A percentile compares a stretch with the other conserved stretches of the same genome.
These are phyloP conservation scores for Catharus bicknelli DNA, from an alignment of 2,113 vertebrate genomes.

Conservation along the genomic window DNA sequence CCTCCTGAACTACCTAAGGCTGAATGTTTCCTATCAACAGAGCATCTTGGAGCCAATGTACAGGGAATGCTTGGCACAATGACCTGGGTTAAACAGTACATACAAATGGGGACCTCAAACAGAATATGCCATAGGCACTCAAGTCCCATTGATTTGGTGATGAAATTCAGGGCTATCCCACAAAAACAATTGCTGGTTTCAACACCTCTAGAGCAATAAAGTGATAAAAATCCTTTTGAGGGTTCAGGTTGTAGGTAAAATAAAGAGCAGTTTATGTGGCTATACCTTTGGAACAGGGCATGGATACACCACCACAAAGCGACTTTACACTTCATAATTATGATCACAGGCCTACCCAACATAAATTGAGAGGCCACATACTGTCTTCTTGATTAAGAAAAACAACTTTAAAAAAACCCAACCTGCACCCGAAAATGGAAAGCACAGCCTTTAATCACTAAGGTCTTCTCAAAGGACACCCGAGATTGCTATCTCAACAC, in stretches of 20 bases:
- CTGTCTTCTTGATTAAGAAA: not conserved
- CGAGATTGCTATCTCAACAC: not conserved
- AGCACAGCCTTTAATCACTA: not conserved
- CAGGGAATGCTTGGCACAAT: not conserved
- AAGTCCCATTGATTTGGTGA: not conserved
- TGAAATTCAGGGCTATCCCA: not conserved
- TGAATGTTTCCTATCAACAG: not conserved
- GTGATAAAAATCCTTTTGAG: not conserved
- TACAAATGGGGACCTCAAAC: not conserved
- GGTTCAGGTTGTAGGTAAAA: not conserved
- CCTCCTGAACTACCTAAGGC: not conserved
- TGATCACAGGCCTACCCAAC: not conserved
- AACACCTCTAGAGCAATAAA: not conserved
- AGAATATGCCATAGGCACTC: not conserved
- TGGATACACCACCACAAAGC: not conserved
- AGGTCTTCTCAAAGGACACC: not conserved
- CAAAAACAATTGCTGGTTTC: not conserved
- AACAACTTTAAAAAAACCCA: not conserved
- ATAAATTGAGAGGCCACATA: rapidly evolving
- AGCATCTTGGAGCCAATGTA: not conserved
- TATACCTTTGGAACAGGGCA: not conserved
- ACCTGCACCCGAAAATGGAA: rapidly evolving
- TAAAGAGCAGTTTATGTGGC: not conserved
- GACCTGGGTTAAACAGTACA: not conserved
- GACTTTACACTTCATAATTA: not conserved